Conservation (phyloP, 92 coral and sea anemone species). For the Virgularia gustaviana region DNA sequence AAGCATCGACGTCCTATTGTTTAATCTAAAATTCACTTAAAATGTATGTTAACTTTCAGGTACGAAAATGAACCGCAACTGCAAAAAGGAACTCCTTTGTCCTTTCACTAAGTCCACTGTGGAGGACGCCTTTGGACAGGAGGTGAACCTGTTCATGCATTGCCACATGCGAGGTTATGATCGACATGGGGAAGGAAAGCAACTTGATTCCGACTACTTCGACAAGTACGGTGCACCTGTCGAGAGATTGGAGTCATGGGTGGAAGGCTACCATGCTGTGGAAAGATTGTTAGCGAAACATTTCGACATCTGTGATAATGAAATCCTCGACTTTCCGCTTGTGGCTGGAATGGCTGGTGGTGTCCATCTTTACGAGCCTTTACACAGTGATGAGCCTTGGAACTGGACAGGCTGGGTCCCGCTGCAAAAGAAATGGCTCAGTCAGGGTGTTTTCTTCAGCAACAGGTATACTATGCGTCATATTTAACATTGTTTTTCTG, state of each 20-base stretch:
- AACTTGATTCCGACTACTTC: neutral
- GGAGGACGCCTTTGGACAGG: constrained; percentile 6
- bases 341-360: constrained; percentile 20
- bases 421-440: neutral
- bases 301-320: neutral
- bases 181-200: neutral
- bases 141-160: constrained; percentile 19
- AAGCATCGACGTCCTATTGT: too few relatives aligned
- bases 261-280: constrained; percentile 19
- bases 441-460: constrained; percentile 15
- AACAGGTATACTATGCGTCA: too few relatives aligned
- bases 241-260: constrained; percentile 2
- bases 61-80: too few relatives aligned
- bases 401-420: constrained; percentile 36
- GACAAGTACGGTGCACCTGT: constrained; percentile 20
- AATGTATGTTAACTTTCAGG: too few relatives aligned
- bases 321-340: neutral
- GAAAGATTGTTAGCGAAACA: constrained; percentile 13
- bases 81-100: neutral
- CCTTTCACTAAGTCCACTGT: constrained; percentile 7
- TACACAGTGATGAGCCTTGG: constrained; percentile 15
- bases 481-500: too few relatives aligned
- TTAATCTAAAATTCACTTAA: too few relatives aligned
- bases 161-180: constrained; percentile 31
- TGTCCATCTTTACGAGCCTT: constrained; percentile 6